Evolutionary conservation across 2,797 vertebrate species (phyloP).

Genomic region (Sciaenops ocellatus): DNA sequence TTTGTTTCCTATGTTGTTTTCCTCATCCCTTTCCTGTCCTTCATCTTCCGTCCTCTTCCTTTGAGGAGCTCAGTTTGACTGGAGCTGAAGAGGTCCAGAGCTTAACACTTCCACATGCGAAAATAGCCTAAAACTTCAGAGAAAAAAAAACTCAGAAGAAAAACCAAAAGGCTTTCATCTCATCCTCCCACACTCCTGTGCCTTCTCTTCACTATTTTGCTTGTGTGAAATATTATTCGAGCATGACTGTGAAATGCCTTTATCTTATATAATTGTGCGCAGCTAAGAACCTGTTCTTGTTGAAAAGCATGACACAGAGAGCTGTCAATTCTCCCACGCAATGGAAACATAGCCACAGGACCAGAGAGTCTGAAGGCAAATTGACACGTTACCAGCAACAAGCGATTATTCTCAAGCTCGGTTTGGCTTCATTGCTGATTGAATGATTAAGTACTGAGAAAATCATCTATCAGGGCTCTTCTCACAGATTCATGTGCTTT

Average conservation of each 20-base stretch:
- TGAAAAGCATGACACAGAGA: conserved; percentile 4
- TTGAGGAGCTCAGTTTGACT: conserved; percentile 47
- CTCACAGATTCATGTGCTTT: not conserved
- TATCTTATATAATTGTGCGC: conserved; percentile 25
- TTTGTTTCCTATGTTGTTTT: conserved; percentile 19
- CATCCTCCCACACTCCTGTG: conserved; percentile 17
- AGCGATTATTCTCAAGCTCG: conserved; percentile 22
- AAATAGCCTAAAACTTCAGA: conserved; percentile 45
- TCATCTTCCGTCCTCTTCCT: conserved; percentile 27
- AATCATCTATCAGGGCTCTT: not conserved
- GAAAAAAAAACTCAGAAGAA: conserved; percentile 10
- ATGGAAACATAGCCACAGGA: conserved; percentile 16
- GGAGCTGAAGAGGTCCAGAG: conserved; percentile 37
- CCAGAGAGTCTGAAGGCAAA: not conserved
- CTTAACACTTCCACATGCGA: conserved; percentile 41
- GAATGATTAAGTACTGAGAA: conserved; percentile 4
- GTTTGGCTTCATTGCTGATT: conserved; percentile 7
- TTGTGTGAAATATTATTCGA: conserved; percentile 17
- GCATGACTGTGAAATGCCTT: conserved; percentile 25
- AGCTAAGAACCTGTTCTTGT: conserved; percentile 16
- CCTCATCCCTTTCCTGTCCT: not conserved
- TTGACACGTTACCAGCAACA: conserved; percentile 20
- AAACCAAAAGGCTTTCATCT: conserved; percentile 35
- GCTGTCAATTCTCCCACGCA: conserved; percentile 21
- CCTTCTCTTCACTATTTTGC: conserved; percentile 11